Evolutionary conservation across 2,888 invertebrate species (phyloP).

Genomic region (Drosophila macrothrix): DNA sequence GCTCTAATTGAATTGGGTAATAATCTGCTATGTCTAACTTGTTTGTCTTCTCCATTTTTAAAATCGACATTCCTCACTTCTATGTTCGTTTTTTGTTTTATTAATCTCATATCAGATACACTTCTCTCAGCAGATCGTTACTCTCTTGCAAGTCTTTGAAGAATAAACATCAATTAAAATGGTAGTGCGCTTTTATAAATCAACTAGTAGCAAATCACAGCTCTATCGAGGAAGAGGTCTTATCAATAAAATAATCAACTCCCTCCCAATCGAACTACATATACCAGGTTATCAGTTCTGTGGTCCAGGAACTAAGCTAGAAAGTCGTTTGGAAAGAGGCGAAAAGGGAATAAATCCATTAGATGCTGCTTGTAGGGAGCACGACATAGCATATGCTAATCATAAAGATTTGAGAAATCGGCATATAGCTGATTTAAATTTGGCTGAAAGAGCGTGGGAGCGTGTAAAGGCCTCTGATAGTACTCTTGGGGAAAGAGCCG

Average conservation of each 20-base stretch:
- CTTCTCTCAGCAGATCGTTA: background rate
- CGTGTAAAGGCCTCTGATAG: background rate
- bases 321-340: background rate
- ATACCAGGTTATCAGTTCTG: conserved; percentile 3
- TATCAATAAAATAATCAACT: background rate
- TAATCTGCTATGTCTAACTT: too few relatives aligned
- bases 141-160: background rate
- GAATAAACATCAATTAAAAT: background rate
- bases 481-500: too few relatives aligned
- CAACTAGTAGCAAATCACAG: background rate
- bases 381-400: too few relatives aligned
- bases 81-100: too few relatives aligned
- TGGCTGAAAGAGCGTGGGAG: background rate
- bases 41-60: too few relatives aligned
- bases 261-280: conserved; percentile 3
- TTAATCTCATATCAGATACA: too few relatives aligned
- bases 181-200: background rate
- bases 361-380: too few relatives aligned
- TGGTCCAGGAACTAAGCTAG: conserved; percentile 1
- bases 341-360: too few relatives aligned
- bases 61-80: too few relatives aligned
- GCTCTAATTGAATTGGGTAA: too few relatives aligned
- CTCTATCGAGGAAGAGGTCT: background rate
- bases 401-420: too few relatives aligned
- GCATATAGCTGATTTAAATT: too few relatives aligned